Conservation (phyloP, 1,140 invertebrate species). For the Achatina immaculata region DNA sequence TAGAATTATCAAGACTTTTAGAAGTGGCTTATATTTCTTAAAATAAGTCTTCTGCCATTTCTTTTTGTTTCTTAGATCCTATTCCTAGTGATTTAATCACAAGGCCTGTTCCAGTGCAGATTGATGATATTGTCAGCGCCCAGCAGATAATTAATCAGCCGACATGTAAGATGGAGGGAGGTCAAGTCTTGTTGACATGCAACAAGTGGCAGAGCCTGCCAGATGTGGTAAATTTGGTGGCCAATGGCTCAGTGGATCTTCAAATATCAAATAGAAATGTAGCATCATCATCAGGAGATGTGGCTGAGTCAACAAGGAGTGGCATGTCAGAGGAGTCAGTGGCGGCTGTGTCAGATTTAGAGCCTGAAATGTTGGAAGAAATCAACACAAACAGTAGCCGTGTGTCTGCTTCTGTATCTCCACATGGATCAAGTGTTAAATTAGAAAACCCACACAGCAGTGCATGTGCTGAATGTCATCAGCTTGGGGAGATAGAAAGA, state of each 20-base stretch:
- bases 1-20: no score
- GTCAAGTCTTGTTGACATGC: not conserved
- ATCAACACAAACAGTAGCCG: not conserved
- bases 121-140: constrained; percentile 62
- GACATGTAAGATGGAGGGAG: not conserved
- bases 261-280: not conserved
- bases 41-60: no score
- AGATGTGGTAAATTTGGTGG: not conserved
- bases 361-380: not conserved
- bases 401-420: not conserved
- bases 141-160: constrained; percentile 56
- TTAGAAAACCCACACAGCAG: not conserved
- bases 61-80: constrained; percentile 53
- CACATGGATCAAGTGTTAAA: not conserved
- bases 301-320: not conserved
- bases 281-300: not conserved
- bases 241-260: not conserved
- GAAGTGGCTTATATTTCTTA: no score
- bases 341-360: not conserved
- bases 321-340: not conserved
- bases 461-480: not conserved
- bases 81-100: constrained; percentile 60
- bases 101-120: constrained; percentile 43
- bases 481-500: no score
- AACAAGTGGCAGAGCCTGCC: not conserved